Evolutionary conservation across 1,140 invertebrate species (phyloP), one percentile per base, ranked within the genome.

Genomic region (Brachionus rotundiformis): DNA sequence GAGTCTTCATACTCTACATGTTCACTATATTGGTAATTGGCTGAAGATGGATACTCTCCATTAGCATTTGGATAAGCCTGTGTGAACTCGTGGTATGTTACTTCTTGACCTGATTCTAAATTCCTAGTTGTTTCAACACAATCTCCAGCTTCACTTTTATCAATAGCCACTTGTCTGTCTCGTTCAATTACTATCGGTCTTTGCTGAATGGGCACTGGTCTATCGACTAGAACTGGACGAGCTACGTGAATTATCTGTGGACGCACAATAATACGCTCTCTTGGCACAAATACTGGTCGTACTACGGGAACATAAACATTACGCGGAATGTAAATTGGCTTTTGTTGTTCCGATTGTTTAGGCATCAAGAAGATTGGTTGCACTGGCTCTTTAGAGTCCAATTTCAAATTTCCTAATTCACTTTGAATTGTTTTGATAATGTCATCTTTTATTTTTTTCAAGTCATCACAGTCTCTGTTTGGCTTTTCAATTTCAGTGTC

Each of bases 301-400:
- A 82, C 54, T 16, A 82, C 81, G 29, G 81, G 81, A 25, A 82
- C 81, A 23, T 82, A 82, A 29, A 82, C 81, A 82, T 82, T 82
- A 13, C 81, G 41, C 39, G 81, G 81, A 16, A 82, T 54, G 39
- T 82, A 82, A 33, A 82, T 63, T n/a, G 59, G 54, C 25, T 68
- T 71, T 71, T 63, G 81, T 25, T 61, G 49, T 49, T 41, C 79
- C 27, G 27, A 41, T 44, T 44, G 11, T 65, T 79, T 79, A 5
- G 76, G 76, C 76, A 79, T 79, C 7, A 79, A 25, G 31, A 79
- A 79, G 10, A 79, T 79, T 39, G 76, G 76, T 10, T 79, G 76
- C 31, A 79, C 36, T 0, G 76, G 39, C 10, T 73, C 76, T 79
- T 33, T 63, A 6, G 49, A 25, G 47, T 31, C 59, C 29, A 54